Conservation (phyloP, 2,888 invertebrate species). For the Limnephilus rhombicus region DNA sequence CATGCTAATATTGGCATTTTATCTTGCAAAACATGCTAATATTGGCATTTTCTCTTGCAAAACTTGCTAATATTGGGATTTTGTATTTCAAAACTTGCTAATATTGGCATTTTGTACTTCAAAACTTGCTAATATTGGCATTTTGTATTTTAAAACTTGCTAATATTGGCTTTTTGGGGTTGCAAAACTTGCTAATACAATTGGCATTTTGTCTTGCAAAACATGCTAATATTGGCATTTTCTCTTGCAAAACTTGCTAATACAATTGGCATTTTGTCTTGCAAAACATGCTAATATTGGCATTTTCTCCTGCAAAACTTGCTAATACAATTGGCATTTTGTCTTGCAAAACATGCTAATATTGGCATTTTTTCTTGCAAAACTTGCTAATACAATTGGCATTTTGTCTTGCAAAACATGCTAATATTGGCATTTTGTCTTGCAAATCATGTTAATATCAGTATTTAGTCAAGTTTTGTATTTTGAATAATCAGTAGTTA, state of each 20-base stretch:
- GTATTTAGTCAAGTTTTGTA: slow-evolving; percentile 1
- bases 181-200: neutral
- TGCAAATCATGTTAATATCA: no score
- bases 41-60: neutral
- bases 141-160: neutral
- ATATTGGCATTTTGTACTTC: neutral
- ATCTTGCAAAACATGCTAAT: neutral
- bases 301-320: neutral
- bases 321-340: neutral
- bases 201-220: neutral
- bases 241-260: neutral
- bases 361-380: neutral
- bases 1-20: no score
- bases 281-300: neutral
- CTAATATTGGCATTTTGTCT: no score
- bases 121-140: neutral
- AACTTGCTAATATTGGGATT: no score
- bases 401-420: no score
- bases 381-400: no score
- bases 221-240: neutral
- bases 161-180: neutral
- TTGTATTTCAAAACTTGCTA: neutral
- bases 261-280: no score
- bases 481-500: neutral
- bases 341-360: neutral